Base-by-base conservation (phyloP, 1,140 invertebrate species). In the Choristoneura fumiferana region DNA sequence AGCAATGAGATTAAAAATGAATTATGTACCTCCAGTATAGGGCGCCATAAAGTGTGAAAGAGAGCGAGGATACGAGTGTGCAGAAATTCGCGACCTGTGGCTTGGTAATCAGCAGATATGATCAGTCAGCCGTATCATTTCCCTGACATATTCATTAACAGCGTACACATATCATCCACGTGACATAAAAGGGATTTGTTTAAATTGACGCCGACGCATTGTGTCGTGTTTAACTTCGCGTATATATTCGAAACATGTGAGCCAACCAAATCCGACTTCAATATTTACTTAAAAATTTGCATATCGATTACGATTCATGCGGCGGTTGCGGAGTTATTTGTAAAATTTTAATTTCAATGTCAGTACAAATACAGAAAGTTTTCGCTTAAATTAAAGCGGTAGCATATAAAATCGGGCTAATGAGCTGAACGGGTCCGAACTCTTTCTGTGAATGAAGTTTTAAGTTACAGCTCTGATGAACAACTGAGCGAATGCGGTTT, bases 1-100 rank as follows among this genome's bases (percentile, higher is more conserved):
- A 81, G 74, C 75, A 81, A 82, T 77, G 66, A 78, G 78, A 82
- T 86, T 84, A 82, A 84, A 85, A 78, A 86, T 76, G 71, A 78
- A 74, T 76, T 76, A 76, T 76, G 69, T 71, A 67, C 55, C 49
- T 54, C 34, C 62, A 64, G 58, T 62, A 69, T 43, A 69, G 62
- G 63, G 64, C 54, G 45, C 36, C 57, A 58, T 72, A 73, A 70
- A 75, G 34, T 13, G 10, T 18, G 54, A 36, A 36, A 40, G 39
- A 37, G 29, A 17, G 43, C 45, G 43, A 54, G 54, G 22, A 37
- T 37, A 40, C 14, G 53, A 56, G 54, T 17, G 49, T 53, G 43
- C 39, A 33, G 39, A 15, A 56, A 55, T 52, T 56, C 35, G 56
- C 56, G 53, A 63, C 43, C 43, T 49, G 43, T 58, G 45, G 22